These are phyloP conservation scores for Gastracanthus pulcherrimus DNA, from an alignment of 2,888 invertebrate species.

Conservation along the genomic window DNA sequence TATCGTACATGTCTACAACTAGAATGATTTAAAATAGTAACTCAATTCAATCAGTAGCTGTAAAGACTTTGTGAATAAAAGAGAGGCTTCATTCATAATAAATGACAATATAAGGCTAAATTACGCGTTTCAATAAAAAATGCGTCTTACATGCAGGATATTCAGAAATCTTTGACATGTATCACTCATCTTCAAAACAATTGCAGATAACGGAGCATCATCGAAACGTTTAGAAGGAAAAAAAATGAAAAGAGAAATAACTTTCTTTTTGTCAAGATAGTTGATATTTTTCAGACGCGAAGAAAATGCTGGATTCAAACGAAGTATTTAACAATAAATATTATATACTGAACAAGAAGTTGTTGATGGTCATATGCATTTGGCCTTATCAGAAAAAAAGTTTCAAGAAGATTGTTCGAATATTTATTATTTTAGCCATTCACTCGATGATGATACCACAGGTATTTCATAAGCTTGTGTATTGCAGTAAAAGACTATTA, in stretches of 20 bases:
- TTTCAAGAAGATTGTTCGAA: neutral
- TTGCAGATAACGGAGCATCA: neutral
- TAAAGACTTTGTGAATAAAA: neutral
- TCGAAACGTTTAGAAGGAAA: neutral
- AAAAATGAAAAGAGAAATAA: neutral
- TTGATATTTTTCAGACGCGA: neutral
- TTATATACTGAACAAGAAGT: neutral
- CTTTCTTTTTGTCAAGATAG: neutral
- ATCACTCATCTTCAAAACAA: slow-evolving; percentile 22
- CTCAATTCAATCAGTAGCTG: neutral
- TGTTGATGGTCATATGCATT: neutral
- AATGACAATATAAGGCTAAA: neutral
- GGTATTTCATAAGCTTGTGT: slow-evolving; percentile 24
- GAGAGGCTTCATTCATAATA: slow-evolving; percentile 15
- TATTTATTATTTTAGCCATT: neutral
- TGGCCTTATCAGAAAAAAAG: slow-evolving; percentile 33
- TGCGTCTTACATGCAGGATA: neutral
- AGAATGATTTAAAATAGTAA: neutral
- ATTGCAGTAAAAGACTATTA: neutral
- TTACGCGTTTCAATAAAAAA: neutral
- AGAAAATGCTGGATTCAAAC: neutral
- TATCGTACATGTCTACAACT: neutral
- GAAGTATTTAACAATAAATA: neutral
- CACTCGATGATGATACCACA: slow-evolving; percentile 27
- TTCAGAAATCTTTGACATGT: neutral